Evolutionary conservation across 1,140 invertebrate genomes (phyloP).

Genomic region (Drosophila asahinai): DNA sequence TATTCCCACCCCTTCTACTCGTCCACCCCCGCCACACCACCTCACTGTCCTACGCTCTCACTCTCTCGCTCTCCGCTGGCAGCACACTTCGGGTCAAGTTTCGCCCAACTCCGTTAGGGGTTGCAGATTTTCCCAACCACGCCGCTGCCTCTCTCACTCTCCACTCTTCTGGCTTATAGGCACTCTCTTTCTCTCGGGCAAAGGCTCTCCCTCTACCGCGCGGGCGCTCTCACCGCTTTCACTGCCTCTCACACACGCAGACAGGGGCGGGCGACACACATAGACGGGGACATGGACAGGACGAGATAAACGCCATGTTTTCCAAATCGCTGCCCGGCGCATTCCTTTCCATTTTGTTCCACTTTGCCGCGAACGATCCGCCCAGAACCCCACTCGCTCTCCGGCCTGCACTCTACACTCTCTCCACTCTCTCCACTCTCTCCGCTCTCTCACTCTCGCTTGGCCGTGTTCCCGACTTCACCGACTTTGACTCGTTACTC

Average conservation of each 20-base stretch:
- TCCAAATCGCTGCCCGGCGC: constrained; percentile 63
- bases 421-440: constrained; percentile 41
- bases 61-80: constrained; percentile 25
- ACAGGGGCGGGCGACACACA: constrained; percentile 55
- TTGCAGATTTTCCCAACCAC: constrained; percentile 70
- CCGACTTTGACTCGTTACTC: constrained; percentile 80
- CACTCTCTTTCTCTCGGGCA: constrained; percentile 21
- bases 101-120: constrained; percentile 79
- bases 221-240: constrained; percentile 78
- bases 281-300: constrained; percentile 38
- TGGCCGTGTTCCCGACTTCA: constrained; percentile 76
- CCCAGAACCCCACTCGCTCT: constrained; percentile 32
- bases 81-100: constrained; percentile 50
- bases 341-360: constrained; percentile 83
- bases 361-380: constrained; percentile 63
- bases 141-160: constrained; percentile 14
- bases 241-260: constrained; percentile 53
- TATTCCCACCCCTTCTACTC: constrained; percentile 11
- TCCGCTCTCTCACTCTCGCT: constrained; percentile 69
- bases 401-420: constrained; percentile 16
- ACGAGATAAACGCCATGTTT: constrained; percentile 59
- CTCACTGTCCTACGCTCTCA: constrained; percentile 21
- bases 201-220: constrained; percentile 47
- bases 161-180: constrained; percentile 16
- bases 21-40: constrained; percentile 9